Conservation (phyloP, 2,113 vertebrate species). For the Toxostoma redivivum region DNA sequence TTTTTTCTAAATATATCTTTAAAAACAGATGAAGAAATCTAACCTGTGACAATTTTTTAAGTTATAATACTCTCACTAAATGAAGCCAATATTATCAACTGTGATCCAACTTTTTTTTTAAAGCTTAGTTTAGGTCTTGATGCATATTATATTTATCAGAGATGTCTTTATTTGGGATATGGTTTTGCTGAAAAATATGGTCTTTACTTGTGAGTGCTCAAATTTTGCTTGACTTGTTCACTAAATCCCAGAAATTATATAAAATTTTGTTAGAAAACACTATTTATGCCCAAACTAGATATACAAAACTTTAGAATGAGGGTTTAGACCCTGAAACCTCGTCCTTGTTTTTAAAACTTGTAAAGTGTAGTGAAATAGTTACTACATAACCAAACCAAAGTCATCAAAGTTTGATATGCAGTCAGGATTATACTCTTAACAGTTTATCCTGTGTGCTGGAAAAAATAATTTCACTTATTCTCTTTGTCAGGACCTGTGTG, state of each 20-base stretch:
- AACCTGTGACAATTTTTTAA: background rate
- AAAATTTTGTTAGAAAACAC: background rate
- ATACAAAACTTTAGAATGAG: background rate
- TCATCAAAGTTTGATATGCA: background rate
- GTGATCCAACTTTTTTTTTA: background rate
- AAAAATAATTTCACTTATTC: background rate
- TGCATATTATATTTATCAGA: background rate
- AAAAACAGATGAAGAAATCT: background rate
- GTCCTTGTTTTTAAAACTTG: background rate
- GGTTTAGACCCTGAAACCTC: background rate
- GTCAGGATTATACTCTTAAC: constrained; percentile 31
- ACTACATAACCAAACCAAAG: background rate
- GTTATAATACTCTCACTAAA: background rate
- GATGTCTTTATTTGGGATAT: background rate
- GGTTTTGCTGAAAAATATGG: background rate
- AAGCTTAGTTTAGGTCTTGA: background rate
- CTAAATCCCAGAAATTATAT: background rate
- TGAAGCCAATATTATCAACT: background rate
- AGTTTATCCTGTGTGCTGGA: background rate
- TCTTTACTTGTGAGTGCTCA: background rate
- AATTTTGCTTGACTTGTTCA: background rate
- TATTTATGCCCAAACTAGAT: background rate
- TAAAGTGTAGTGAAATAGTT: constrained; percentile 7
- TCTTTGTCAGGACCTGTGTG: constrained; percentile 22
- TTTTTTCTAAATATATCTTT: background rate